These are phyloP conservation scores for Hepsetus odoe DNA, from an alignment of 2,113 vertebrate genomes.

Conservation along the genomic window DNA sequence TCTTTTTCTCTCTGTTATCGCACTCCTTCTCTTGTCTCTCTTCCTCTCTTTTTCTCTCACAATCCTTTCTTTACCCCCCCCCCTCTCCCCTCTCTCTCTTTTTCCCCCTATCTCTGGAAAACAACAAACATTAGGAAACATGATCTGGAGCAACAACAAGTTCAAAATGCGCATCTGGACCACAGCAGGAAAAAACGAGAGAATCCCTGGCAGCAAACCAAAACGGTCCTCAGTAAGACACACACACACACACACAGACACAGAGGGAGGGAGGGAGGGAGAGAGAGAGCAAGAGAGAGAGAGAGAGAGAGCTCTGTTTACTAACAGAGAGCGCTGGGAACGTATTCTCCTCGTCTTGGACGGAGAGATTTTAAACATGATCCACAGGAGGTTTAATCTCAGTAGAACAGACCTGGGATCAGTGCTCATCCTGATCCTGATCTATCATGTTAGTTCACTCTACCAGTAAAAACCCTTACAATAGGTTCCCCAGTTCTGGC, in stretches of 20 bases:
- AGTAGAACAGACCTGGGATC: no score
- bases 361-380: no score
- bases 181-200: conserved; percentile 29
- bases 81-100: not conserved
- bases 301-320: not conserved
- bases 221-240: conserved; percentile 15
- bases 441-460: no score
- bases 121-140: conserved; percentile 49
- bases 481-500: no score
- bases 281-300: conserved; percentile 14
- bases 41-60: no score
- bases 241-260: conserved; percentile 15
- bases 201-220: conserved; percentile 30
- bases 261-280: not conserved
- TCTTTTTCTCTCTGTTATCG: no score
- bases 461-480: no score
- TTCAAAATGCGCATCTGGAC: conserved; percentile 50
- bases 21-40: no score
- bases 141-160: conserved; percentile 33
- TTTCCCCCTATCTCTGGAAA: conserved; percentile 30
- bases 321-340: not conserved
- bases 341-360: not conserved
- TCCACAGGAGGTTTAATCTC: no score
- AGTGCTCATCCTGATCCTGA: no score
- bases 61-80: not conserved